Evolutionary conservation across 1,140 invertebrate genomes (phyloP), one percentile per base, ranked within the genome.

Genomic region (Contarinia nasturtii): DNA sequence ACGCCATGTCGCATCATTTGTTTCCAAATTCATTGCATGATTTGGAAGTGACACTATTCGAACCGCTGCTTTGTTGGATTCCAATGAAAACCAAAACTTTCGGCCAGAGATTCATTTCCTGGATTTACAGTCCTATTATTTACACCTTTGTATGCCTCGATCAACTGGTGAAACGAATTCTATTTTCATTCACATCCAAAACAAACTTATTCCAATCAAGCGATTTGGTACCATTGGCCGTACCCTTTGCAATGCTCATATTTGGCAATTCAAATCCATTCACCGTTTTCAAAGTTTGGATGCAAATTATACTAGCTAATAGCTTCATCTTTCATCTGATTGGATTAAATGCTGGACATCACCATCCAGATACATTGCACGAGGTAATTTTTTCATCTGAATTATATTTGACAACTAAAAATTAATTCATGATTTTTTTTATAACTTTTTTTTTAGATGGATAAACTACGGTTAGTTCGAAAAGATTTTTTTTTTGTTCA

Each of bases 301-400:
- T 74, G 0, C 61, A 67, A 44, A 74, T 84, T 20, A 55, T 76
- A 11, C 48, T 70, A 4, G 55, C 71, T 0, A 65, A 58, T 0
- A 83, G 82, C 56, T 71, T 78, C 17, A 50, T 72, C 2, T 84
- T 87, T 56, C 63, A 56, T 11, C 52, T 71, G 1, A 74, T 85
- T 38, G 84, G 79, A 3, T 50, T 84, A 0, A 83, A 77, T 58
- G 85, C 80, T 4, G 82, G 76, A 33, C 85, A 89, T 70, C 84
- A 88, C 63, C 81, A 86, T 65, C 82, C 83, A 0, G 72, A 83
- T 27, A 79, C 84, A 46, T 86, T 84, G 58, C 85, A 88, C 53
- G 84, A 88, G 56, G 84, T n/a, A n/a, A n/a, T n/a, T n/a, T n/a
- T n/a, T n/a, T n/a, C n/a, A n/a, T n/a, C n/a, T n/a, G n/a, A n/a